phyloP scores from a whole-genome alignment of 2,888 invertebrate genomes.

The Luperina nickerlii region DNA sequence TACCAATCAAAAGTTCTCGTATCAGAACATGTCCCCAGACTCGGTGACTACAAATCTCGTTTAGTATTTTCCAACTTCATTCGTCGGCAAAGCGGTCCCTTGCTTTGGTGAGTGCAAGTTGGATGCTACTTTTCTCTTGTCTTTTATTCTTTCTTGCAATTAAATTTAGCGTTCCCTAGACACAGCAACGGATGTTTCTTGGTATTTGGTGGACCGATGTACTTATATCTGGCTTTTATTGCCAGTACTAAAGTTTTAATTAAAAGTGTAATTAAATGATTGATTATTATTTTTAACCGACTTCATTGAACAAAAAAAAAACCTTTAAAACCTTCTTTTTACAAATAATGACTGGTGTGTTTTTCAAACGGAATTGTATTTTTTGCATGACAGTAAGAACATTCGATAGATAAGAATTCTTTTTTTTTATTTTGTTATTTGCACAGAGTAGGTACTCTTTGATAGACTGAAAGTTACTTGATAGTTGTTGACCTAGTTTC shows the following conservation, averaged over 20 bases:
- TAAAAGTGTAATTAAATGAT: neutral
- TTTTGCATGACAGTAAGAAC: too few species aligned
- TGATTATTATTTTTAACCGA: neutral
- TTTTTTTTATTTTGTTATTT: too few species aligned
- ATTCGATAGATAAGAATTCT: too few species aligned
- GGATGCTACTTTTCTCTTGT: slow-evolving; percentile 41
- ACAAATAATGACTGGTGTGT: too few species aligned
- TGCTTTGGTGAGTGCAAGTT: slow-evolving; percentile 49
- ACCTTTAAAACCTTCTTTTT: too few species aligned
- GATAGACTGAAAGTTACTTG: too few species aligned
- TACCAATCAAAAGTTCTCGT: slow-evolving; percentile 57
- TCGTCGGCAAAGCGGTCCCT: slow-evolving; percentile 49
- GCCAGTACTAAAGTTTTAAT: neutral
- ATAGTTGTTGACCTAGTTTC: too few species aligned
- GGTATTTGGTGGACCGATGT: neutral
- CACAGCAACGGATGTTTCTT: neutral
- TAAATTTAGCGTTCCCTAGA: slow-evolving; percentile 47
- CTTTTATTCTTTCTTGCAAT: slow-evolving; percentile 45
- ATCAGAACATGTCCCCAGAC: slow-evolving; percentile 49
- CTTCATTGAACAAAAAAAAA: neutral
- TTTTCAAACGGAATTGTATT: too few species aligned
- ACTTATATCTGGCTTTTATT: neutral
- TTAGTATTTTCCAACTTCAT: slow-evolving; percentile 54
- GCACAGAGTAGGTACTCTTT: too few species aligned
- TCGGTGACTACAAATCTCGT: slow-evolving; percentile 56